Evolutionary conservation across 2,888 invertebrate species (phyloP), one percentile per base, ranked within the genome.

Genomic region (Beris chalybata): DNA sequence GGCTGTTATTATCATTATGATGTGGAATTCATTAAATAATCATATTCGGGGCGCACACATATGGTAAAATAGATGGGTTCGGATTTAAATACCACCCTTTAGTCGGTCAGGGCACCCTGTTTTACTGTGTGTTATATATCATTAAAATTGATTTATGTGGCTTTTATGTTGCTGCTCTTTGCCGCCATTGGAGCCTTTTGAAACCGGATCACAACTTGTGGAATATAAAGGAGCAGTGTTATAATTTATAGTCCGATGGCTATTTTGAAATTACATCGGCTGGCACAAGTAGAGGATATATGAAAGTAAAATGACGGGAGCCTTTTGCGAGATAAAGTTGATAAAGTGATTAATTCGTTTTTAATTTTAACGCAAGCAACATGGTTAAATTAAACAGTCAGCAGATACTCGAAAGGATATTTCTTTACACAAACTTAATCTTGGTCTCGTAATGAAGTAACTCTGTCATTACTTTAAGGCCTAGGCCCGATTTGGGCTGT

Each of bases 61-160:
- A 52, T 12, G 29, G 11, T 52, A 12, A 29, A 52, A 52, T 52
- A 52, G 29, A 52, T 52, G 22, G 6, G 22, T 52, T 52, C 29
- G 52, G 52, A 52, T 52, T 52, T 52, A 29, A 52, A 52, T 12
- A 31, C 54, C 30, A 12, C n/a, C 13, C 5, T 15, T 12, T 15
- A 12, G 7, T 5, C 5, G 47, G 7, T 12, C 9, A 43, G 15
- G 13, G 11, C 38, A 22, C 13, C 22, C 48, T 30, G 12, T 59
- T 59, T n/a, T 59, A 29, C 43, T 43, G 38, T 58, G 22, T 11
- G 31, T 38, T 30, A 61, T 30, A 61, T 57, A 65, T 58, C 65
- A 65, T 65, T 65, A 65, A 65, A 65, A 65, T 65, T 65, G 65
- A 65, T 65, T 65, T 65, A 65, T 65, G 65, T 29, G 5, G n/a